These are phyloP conservation scores for Hemistola chrysoprasaria DNA, from an alignment of 2,888 invertebrate species.

Conservation along the genomic window DNA sequence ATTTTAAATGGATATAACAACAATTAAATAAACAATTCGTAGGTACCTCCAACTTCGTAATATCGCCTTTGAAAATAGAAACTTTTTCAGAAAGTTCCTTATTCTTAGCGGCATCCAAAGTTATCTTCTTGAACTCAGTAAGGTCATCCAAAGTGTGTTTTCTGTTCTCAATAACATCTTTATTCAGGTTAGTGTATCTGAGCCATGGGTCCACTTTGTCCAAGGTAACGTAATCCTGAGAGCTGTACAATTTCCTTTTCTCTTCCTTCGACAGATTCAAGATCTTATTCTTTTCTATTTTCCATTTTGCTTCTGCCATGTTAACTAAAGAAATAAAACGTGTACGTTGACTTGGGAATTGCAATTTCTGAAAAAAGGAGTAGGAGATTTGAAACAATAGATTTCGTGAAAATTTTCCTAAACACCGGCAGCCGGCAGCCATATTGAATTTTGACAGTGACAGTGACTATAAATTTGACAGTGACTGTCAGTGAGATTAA, in stretches of 20 bases:
- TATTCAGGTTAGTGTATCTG: constrained; percentile 64
- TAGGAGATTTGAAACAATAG: constrained; percentile 5
- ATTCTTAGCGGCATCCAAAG: constrained; percentile 60
- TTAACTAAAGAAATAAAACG: constrained; percentile 43
- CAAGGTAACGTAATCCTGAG: constrained; percentile 57
- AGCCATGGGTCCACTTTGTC: constrained; percentile 82
- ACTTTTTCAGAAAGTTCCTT: constrained; percentile 80
- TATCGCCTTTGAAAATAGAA: constrained; percentile 89
- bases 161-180: constrained; percentile 52
- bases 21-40: no score
- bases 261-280: constrained; percentile 75
- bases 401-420: constrained; percentile 28
- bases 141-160: constrained; percentile 64
- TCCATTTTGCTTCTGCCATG: constrained; percentile 72
- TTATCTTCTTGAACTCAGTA: constrained; percentile 52
- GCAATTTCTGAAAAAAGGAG: constrained; percentile 11
- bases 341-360: constrained; percentile 8
- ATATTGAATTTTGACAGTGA: constrained; percentile 9
- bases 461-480: constrained; percentile 13
- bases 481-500: background rate
- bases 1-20: no score
- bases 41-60: constrained; percentile 88
- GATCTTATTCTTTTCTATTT: constrained; percentile 76
- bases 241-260: constrained; percentile 76
- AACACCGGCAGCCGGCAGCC: constrained; percentile 30